A percentile compares a stretch with the other conserved stretches of the same genome.
phyloP scores from a whole-genome alignment of 2,888 invertebrate genomes.

The Volucella bombylans region DNA sequence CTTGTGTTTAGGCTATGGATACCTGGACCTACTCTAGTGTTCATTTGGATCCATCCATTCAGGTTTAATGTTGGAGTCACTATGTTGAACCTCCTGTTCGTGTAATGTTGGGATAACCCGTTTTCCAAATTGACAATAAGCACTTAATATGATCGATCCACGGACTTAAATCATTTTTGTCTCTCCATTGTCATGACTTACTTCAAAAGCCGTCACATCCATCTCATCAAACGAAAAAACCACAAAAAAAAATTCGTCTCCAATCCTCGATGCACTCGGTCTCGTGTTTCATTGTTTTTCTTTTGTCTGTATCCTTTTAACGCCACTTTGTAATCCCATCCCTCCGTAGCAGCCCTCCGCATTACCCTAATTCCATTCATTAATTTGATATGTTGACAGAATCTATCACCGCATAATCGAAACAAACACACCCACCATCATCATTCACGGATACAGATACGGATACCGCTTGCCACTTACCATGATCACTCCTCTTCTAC shows the following conservation, averaged over 20 bases:
- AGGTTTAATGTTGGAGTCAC: too few species aligned
- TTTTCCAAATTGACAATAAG: too few species aligned
- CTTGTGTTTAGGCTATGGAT: too few species aligned
- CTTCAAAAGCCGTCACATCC: neutral
- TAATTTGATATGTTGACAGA: constrained; percentile 73
- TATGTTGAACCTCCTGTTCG: too few species aligned
- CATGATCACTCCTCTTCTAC: constrained; percentile 29
- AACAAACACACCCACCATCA: constrained; percentile 73
- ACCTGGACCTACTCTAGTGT: too few species aligned
- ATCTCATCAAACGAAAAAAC: neutral
- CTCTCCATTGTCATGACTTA: too few species aligned
- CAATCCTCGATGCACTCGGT: constrained; percentile 3
- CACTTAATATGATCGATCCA: too few species aligned
- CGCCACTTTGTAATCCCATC: constrained; percentile 68
- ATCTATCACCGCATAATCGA: constrained; percentile 74
- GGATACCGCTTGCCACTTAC: too few species aligned
- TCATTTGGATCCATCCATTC: too few species aligned
- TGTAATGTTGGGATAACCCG: too few species aligned
- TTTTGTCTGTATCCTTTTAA: constrained; percentile 70
- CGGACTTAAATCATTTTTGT: too few species aligned
- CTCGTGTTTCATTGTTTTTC: constrained; percentile 53
- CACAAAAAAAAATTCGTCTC: neutral
- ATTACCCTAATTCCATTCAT: constrained; percentile 67
- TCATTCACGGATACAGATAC: too few species aligned
- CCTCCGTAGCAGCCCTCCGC: constrained; percentile 10